Percentiles rank a stretch among this genome's conserved stretches.
phyloP scores from a whole-genome alignment of 1,140 invertebrate species.

The Nymphalis io region DNA sequence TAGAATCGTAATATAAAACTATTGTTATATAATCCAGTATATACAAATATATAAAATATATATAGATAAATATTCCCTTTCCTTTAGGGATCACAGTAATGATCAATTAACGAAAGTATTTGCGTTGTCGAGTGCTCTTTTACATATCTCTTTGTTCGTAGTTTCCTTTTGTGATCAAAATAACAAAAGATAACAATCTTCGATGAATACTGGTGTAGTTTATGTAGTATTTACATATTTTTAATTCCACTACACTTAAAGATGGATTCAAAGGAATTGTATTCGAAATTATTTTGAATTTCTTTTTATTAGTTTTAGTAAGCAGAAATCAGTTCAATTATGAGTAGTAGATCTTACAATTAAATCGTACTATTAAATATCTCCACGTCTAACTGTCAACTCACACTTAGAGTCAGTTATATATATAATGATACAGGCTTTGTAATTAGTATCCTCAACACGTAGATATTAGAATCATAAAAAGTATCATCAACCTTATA shows the following conservation, averaged over 20 bases:
- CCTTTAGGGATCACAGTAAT: constrained; percentile 20
- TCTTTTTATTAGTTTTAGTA: too few species aligned
- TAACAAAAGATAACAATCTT: constrained; percentile 18
- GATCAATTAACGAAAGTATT: constrained; percentile 27
- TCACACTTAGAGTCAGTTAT: too few species aligned
- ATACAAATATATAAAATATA: constrained; percentile 19
- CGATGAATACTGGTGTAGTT: not conserved
- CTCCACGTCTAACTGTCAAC: too few species aligned
- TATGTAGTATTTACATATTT: not conserved
- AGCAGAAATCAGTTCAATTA: too few species aligned
- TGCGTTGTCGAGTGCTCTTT: constrained; percentile 24
- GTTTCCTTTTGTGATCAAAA: constrained; percentile 20
- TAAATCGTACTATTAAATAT: too few species aligned
- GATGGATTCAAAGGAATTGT: not conserved
- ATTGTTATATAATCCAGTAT: not conserved
- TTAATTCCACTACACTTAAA: not conserved
- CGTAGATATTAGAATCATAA: too few species aligned
- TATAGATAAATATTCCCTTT: too few species aligned
- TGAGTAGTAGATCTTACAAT: too few species aligned
- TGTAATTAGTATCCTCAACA: too few species aligned
- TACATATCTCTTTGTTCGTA: constrained; percentile 18
- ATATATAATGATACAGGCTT: too few species aligned
- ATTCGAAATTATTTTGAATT: not conserved
- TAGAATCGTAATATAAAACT: not conserved
- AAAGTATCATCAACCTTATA: too few species aligned